Evolutionary conservation across 1,140 invertebrate genomes (phyloP).

Genomic region (Coboldia fuscipes): DNA sequence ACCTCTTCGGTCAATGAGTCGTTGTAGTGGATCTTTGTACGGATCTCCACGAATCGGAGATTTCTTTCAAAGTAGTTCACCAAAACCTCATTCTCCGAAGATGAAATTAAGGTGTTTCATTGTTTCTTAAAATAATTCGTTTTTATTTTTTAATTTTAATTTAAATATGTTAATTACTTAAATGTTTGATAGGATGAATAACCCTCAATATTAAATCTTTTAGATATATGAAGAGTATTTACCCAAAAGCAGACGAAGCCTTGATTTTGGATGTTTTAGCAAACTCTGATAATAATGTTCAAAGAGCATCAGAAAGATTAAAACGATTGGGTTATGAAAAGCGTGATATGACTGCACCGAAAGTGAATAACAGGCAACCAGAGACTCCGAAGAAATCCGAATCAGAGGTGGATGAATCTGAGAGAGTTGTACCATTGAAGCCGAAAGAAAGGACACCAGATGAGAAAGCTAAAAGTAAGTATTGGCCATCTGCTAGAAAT

Average conservation of each 20-base stretch:
- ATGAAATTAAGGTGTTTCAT: conserved; percentile 65
- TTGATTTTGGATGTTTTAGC: conserved; percentile 61
- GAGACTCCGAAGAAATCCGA: conserved; percentile 27
- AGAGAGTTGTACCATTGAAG: conserved; percentile 24
- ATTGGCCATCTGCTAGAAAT: no score
- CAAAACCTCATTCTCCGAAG: conserved; percentile 57
- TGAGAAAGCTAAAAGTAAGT: conserved; percentile 51
- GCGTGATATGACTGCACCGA: conserved; percentile 32
- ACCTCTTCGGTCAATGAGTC: conserved; percentile 28
- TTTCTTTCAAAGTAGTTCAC: conserved; percentile 23
- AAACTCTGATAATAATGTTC: conserved; percentile 72
- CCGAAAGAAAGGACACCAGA: conserved; percentile 42
- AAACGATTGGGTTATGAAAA: conserved; percentile 61
- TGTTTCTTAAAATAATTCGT: background rate
- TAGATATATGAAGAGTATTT: conserved; percentile 78
- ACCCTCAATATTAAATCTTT: conserved; percentile 8
- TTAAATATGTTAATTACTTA: background rate
- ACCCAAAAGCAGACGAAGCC: conserved; percentile 80
- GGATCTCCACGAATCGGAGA: conserved; percentile 28
- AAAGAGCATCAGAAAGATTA: conserved; percentile 59
- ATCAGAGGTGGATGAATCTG: conserved; percentile 23
- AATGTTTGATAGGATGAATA: conserved; percentile 3
- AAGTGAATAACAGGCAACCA: conserved; percentile 14
- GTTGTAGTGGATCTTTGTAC: conserved; percentile 21
- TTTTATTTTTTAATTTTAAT: background rate